A percentile compares a stretch with the other conserved stretches of the same genome.
phyloP scores from a whole-genome alignment of 2,797 vertebrate species.

The Argentina silus region DNA sequence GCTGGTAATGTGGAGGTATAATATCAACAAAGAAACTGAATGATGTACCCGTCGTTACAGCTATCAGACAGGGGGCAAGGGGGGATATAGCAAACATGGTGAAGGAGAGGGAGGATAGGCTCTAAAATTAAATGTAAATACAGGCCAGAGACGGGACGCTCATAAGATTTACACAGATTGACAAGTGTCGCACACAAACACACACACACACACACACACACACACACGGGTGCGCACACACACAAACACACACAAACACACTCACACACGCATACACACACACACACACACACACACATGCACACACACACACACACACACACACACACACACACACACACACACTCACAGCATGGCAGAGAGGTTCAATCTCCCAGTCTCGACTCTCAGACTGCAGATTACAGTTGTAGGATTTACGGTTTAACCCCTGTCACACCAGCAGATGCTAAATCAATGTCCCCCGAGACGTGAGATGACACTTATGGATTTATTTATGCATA shows the following conservation, averaged over 20 bases:
- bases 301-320: slow-evolving; percentile 14
- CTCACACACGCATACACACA: slow-evolving; percentile 2
- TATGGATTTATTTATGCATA: slow-evolving; percentile 72
- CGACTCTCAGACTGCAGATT: slow-evolving; percentile 72
- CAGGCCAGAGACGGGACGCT: slow-evolving; percentile 45
- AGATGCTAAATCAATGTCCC: slow-evolving; percentile 72
- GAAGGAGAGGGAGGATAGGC: background rate
- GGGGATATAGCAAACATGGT: background rate
- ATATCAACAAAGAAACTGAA: background rate
- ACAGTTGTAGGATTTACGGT: slow-evolving; percentile 67
- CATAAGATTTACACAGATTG: slow-evolving; percentile 34
- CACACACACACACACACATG: slow-evolving; percentile 19
- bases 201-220: slow-evolving; percentile 15
- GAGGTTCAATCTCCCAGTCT: slow-evolving; percentile 48
- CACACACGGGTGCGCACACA: slow-evolving; percentile 24
- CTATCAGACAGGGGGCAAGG: slow-evolving; percentile 10
- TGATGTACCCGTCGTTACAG: slow-evolving; percentile 4
- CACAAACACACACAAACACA: background rate
- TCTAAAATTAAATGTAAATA: slow-evolving; percentile 47
- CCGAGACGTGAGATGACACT: slow-evolving; percentile 60
- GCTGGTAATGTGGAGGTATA: background rate
- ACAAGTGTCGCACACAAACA: slow-evolving; percentile 3
- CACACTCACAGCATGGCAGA: slow-evolving; percentile 1
- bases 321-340: background rate
- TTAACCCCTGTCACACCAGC: slow-evolving; percentile 70